A percentile compares a stretch with the other conserved stretches of the same genome.
Conservation (phyloP, 1,140 invertebrate species). For the Octopus bimaculoides region DNA sequence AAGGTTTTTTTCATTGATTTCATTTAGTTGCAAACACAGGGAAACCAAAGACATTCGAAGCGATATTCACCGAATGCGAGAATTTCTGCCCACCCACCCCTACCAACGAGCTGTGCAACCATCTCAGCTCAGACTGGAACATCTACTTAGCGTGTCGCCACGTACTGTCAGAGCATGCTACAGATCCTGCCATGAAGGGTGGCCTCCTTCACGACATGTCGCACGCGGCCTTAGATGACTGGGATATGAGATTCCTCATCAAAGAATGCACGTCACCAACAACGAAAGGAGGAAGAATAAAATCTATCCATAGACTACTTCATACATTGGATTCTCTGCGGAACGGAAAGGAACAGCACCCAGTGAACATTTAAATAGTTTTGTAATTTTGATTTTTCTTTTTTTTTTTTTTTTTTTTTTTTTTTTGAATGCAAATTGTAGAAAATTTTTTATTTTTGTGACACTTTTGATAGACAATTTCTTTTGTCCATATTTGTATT, state of each 20-base stretch:
- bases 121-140: conserved; percentile 70
- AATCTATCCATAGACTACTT: conserved; percentile 9
- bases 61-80: neutral
- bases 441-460: too few species aligned
- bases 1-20: neutral
- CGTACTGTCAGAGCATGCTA: conserved; percentile 44
- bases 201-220: conserved; percentile 57
- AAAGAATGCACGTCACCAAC: conserved; percentile 47
- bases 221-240: conserved; percentile 36
- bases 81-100: conserved; percentile 47
- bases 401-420: neutral
- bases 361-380: neutral
- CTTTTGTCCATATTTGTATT: too few species aligned
- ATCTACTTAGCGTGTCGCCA: conserved; percentile 71
- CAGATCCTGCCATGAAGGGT: conserved; percentile 14
- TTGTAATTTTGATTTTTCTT: neutral
- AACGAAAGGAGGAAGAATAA: conserved; percentile 27
- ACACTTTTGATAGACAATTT: too few species aligned
- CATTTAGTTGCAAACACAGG: neutral
- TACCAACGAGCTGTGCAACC: conserved; percentile 63
- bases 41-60: neutral
- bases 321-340: neutral
- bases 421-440: neutral
- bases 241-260: conserved; percentile 45
- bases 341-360: neutral